Conservation (phyloP, 2,113 vertebrate genomes). For the Apodemus speciosus region DNA sequence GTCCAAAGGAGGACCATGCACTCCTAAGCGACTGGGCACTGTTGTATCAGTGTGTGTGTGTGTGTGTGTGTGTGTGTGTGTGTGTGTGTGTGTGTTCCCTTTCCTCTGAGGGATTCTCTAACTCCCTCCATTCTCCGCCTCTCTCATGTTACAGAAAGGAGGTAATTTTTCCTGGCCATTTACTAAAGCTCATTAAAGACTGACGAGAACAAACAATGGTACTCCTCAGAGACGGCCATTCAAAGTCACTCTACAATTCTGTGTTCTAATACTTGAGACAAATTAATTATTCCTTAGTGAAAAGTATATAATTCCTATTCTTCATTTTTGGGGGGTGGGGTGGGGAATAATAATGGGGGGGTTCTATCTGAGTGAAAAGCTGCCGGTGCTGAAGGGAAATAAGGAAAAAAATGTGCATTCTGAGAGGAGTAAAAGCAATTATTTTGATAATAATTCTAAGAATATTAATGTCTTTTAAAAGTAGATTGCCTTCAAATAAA, state of each 20-base stretch:
- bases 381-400: conserved; percentile 95
- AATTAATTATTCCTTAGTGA: conserved; percentile 99
- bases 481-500: conserved; percentile 95
- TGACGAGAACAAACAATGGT: conserved; percentile 97
- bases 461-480: conserved; percentile 94
- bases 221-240: conserved; percentile 96
- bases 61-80: conserved; percentile 57
- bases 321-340: conserved; percentile 86
- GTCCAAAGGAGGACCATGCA: conserved; percentile 69
- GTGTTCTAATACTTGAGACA: conserved; percentile 99
- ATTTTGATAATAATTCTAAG: conserved; percentile 95
- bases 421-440: conserved; percentile 93
- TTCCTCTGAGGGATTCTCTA: conserved; percentile 87
- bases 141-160: conserved; percentile 95
- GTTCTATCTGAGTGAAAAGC: conserved; percentile 92
- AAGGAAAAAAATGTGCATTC: conserved; percentile 90
- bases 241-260: conserved; percentile 96
- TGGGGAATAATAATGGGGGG: conserved; percentile 91
- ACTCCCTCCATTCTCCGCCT: conserved; percentile 90
- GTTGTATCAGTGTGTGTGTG: conserved; percentile 54
- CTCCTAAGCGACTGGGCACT: conserved; percentile 27
- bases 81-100: conserved; percentile 63
- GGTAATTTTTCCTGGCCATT: conserved; percentile 96
- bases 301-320: conserved; percentile 95
- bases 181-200: conserved; percentile 99